Base-by-base conservation (phyloP, 1,140 invertebrate species). In the Lutraria rhynchaena region DNA sequence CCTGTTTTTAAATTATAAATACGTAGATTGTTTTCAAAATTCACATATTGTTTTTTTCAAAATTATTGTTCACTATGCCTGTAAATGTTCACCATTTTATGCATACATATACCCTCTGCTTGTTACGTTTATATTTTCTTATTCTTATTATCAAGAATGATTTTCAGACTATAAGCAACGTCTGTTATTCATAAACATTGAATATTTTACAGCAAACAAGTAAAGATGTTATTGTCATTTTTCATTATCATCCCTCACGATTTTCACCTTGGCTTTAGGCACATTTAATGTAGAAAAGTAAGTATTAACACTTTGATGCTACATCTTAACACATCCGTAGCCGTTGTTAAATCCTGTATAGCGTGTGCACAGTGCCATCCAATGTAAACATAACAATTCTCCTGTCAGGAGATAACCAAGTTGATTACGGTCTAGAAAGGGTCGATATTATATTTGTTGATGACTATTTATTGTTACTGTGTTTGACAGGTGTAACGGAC, bases 271-370 rank as follows among this genome's bases (percentile, higher is more conserved):
- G 22, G 63, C 35, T 27, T 33, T 58, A 75, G 15, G 63, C 44
- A 61, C 61, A 58, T 75, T 75, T 60, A 33, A 57, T 61, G 37
- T 22, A 37, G 41, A 29, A 44, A 61, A 61, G 41, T 22, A 17
- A 27, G 58, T 57, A 75, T 75, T 75, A 75, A 44, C 73, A 63
- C 41, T 15, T 29, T 27, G 31, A 75, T 75, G 63, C 61, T 75
- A 29, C 27, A 22, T 63, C 58, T 75, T 75, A 57, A 29, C 73
- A 75, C 73, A 60, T 75, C 73, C 57, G 57, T n/a, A 17, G 27
- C 37, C 27, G 37, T 35, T 22, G 44, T 75, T 60, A 60, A 27
- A 41, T 31, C 46, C 73, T 37, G 37, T 58, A 75, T 75, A 61
- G 37, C 46, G 27, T 37, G 57, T 61, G 46, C 44, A 57, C 33